Base-by-base conservation (phyloP, 2,113 vertebrate species). In the Spea bombifrons region DNA sequence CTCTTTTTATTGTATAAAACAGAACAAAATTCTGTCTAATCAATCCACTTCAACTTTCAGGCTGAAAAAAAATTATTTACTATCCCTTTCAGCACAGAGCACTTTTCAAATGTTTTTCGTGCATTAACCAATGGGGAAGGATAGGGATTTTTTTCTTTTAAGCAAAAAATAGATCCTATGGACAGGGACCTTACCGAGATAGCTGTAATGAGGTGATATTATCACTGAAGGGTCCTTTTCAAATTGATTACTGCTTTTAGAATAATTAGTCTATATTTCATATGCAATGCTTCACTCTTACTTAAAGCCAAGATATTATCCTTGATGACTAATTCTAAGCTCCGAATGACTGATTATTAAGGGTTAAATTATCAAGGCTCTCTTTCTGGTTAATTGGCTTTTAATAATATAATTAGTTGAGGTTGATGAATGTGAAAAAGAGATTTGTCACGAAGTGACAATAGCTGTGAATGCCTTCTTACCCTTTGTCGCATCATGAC, bases 1-100 rank as follows among this genome's bases (percentile, higher is more conserved):
- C 86, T 91, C 86, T 90, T 92, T 91, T 90, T 92, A 91, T 91
- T 92, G 88, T 88, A 85, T 86, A 90, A 89, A 93, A 88, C 85
- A 88, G 88, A 84, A 89, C 70, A 90, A 90, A 90, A 91, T 90
- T 91, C 87, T 84, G 90, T 84, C 88, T 92, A 90, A 91, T 94
- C 88, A 90, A 91, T 87, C 90, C 85, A 92, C 89, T 93, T 91
- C 87, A 91, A 84, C 84, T 89, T 88, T 90, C 82, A 78, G 86
- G 88, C 85, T 87, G 83, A 89, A 89, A 91, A 90, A 89, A 90
- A 91, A 89, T 88, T 78, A 86, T 89, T 90, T 89, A 84, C 85
- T 82, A 90, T 86, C 83, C 83, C 83, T 90, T 88, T 91, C 87
- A 85, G 75, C 71, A 47, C 78, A 80, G 83, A 85, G 84, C 83